Evolutionary conservation across 53 echinoderm and acorn worm species (phyloP).

Genomic region (Hippasteria phrygiana): DNA sequence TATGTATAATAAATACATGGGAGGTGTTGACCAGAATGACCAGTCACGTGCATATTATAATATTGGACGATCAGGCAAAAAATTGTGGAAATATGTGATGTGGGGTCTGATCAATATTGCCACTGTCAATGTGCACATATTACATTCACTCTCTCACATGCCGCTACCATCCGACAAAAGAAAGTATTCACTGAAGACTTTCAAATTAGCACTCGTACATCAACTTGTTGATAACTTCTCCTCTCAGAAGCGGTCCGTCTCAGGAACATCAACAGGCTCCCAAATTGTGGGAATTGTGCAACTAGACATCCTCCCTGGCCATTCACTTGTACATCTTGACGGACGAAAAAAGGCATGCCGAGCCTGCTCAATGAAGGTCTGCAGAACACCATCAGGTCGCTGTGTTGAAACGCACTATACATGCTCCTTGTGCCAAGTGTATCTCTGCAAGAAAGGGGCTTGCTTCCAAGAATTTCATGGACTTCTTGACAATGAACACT

Average conservation of each 20-base stretch:
- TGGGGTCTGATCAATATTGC: constrained; percentile 12
- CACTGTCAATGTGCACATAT: constrained; percentile 3
- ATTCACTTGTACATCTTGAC: not conserved
- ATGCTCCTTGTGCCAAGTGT: constrained; percentile 18
- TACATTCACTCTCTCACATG: constrained; percentile 9
- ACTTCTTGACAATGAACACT: constrained; percentile 10
- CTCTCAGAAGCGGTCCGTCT: constrained; percentile 2
- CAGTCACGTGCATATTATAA: constrained; percentile 2
- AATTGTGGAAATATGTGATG: constrained; percentile 4
- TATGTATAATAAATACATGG: constrained; percentile 36
- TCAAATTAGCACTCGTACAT: constrained; percentile 6
- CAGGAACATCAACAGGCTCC: constrained; percentile 1
- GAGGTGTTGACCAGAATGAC: constrained; percentile 37
- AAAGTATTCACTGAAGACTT: not conserved
- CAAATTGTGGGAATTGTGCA: not conserved
- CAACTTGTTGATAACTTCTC: not conserved
- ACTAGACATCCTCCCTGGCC: constrained; percentile 4
- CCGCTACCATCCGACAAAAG: constrained; percentile 1
- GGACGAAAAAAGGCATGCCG: constrained; percentile 1
- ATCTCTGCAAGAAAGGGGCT: constrained; percentile 4
- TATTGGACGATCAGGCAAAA: constrained; percentile 8
- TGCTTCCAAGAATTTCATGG: constrained; percentile 16
- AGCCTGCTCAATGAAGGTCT: constrained; percentile 6
- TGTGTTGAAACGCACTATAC: not conserved
- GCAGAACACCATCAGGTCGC: not conserved